phyloP scores from a whole-genome alignment of 1,140 invertebrate species.

The Cotesia vestalis region DNA sequence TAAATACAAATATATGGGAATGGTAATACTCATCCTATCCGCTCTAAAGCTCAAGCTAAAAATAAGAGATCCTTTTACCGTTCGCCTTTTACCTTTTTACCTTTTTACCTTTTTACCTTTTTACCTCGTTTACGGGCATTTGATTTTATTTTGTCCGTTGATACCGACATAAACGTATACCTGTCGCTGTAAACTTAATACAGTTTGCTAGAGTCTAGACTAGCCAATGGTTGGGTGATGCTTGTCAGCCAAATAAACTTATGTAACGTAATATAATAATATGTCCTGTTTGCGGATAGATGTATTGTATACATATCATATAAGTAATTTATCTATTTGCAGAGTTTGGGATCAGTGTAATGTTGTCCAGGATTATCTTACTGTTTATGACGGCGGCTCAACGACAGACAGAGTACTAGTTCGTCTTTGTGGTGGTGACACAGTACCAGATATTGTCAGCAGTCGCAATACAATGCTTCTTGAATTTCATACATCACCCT shows the following conservation, averaged over 20 bases:
- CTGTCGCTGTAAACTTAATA: too few relatives aligned
- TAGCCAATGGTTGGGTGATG: too few relatives aligned
- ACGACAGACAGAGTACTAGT: constrained; percentile 77
- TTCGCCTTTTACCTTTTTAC: too few relatives aligned
- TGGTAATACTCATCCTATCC: not conserved
- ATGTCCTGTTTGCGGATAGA: not conserved
- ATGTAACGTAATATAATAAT: too few relatives aligned
- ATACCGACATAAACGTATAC: too few relatives aligned
- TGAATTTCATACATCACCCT: constrained; percentile 84
- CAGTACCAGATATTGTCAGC: constrained; percentile 81
- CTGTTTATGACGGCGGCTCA: constrained; percentile 83
- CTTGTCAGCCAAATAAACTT: too few relatives aligned
- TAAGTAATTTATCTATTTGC: constrained; percentile 40
- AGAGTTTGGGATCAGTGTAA: constrained; percentile 85
- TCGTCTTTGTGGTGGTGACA: constrained; percentile 83
- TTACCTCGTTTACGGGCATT: too few relatives aligned
- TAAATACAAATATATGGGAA: constrained; percentile 53
- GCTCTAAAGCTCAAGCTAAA: too few relatives aligned
- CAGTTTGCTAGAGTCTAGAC: too few relatives aligned
- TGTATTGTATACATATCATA: not conserved
- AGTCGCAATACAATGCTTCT: constrained; percentile 80
- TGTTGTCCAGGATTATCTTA: constrained; percentile 81
- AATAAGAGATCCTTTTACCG: too few relatives aligned
- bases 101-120: too few relatives aligned
- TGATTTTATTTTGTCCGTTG: too few relatives aligned